Conservation (phyloP, 2,888 invertebrate genomes). For the Monoplex corrugatus region DNA sequence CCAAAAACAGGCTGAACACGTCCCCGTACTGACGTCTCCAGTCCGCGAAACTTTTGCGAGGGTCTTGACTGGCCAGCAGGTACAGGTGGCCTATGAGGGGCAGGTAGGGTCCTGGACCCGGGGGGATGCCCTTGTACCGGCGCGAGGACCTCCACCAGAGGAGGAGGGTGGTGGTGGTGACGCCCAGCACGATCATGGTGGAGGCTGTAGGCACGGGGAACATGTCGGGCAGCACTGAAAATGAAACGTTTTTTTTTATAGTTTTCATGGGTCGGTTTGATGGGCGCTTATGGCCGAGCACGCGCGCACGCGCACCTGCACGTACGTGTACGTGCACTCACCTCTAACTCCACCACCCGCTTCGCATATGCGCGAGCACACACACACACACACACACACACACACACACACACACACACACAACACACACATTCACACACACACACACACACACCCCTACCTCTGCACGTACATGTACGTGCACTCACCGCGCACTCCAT, state of each 20-base stretch:
- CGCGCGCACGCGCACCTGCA: no score
- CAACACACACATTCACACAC: not conserved
- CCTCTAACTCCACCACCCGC: no score
- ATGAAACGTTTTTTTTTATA: no score
- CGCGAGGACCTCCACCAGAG: slow-evolving; percentile 30
- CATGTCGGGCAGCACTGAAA: no score
- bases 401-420: no score
- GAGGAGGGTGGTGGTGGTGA: not conserved
- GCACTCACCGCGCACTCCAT: no score
- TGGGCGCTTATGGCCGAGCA: no score
- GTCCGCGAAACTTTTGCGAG: not conserved
- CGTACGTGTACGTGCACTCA: no score
- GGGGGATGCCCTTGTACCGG: not conserved
- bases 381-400: slow-evolving; percentile 10
- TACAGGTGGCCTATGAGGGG: slow-evolving; percentile 35
- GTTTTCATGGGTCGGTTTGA: no score
- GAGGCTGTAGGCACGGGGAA: not conserved
- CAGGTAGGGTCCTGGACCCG: slow-evolving; percentile 23
- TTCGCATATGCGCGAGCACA: not conserved
- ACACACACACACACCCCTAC: not conserved
- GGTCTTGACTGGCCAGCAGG: slow-evolving; percentile 23
- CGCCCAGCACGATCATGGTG: not conserved
- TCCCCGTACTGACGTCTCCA: slow-evolving; percentile 45
- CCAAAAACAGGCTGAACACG: slow-evolving; percentile 53
- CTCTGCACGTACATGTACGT: no score